Evolutionary conservation across 2,113 vertebrate species (phyloP).

Genomic region (Bucco capensis): DNA sequence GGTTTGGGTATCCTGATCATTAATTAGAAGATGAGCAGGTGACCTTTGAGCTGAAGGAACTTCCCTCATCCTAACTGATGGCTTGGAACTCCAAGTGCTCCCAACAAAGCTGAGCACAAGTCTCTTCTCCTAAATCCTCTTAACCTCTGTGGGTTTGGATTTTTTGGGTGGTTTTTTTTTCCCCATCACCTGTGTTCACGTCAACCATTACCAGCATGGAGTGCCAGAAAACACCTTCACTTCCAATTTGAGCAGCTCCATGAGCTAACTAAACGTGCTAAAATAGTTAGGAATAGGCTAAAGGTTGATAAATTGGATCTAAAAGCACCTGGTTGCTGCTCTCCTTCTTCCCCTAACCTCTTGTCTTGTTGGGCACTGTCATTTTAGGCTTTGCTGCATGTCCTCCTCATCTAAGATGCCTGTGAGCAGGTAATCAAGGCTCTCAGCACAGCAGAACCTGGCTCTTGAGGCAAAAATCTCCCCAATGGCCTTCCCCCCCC

Average conservation of each 20-base stretch:
- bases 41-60: background rate
- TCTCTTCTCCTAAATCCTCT: constrained; percentile 47
- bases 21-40: background rate
- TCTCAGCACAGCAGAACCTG: constrained; percentile 32
- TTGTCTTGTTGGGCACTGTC: background rate
- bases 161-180: background rate
- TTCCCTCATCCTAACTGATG: accelerated
- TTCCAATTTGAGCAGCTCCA: background rate
- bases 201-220: background rate
- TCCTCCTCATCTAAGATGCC: background rate
- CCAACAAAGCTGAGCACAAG: background rate
- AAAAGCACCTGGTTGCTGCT: background rate
- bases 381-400: background rate
- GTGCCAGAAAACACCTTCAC: background rate
- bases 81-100: background rate
- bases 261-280: background rate
- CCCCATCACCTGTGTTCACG: background rate
- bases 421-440: constrained; percentile 28
- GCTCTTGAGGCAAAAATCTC: constrained; percentile 23
- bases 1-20: too few species aligned
- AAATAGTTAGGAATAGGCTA: background rate
- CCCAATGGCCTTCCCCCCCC: background rate
- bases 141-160: background rate
- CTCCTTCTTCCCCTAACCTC: background rate
- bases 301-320: background rate